A percentile compares a stretch with the other conserved stretches of the same genome.
Conservation (phyloP, 2,113 vertebrate genomes). For the Campylomormyrus tamandua region DNA sequence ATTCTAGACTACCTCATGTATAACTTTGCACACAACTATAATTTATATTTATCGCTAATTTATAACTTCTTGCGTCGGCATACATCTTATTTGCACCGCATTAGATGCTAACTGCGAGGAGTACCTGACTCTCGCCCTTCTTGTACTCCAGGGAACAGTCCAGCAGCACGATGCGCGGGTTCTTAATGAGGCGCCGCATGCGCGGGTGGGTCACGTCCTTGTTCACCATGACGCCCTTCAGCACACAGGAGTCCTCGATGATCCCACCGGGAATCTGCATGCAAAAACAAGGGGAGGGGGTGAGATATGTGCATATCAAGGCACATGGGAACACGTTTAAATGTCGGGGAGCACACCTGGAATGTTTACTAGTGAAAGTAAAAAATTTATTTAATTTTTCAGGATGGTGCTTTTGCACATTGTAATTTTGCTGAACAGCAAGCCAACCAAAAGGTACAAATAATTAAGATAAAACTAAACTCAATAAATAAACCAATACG, state of each 20-base stretch:
- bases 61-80: not conserved
- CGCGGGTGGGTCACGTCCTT: slow-evolving; percentile 89
- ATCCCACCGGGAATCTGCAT: slow-evolving; percentile 83
- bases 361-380: not conserved
- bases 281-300: slow-evolving; percentile 7
- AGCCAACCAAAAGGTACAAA: not conserved
- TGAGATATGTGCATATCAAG: not conserved
- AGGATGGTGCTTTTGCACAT: not conserved
- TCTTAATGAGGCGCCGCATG: slow-evolving; percentile 82
- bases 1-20: not conserved
- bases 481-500: not conserved
- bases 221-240: slow-evolving; percentile 90
- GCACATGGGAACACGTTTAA: not conserved
- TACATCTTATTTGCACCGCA: not conserved
- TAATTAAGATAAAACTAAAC: not conserved
- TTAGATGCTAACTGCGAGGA: not conserved
- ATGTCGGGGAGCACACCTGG: not conserved
- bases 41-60: not conserved
- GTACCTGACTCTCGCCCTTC: slow-evolving; percentile 96
- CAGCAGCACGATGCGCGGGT: slow-evolving; percentile 80
- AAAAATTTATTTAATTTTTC: not conserved
- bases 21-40: not conserved
- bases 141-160: slow-evolving; percentile 95
- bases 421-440: not conserved
- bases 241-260: slow-evolving; percentile 82